Conservation (phyloP, 2,888 invertebrate genomes). For the Caenorhabditis plicata region DNA sequence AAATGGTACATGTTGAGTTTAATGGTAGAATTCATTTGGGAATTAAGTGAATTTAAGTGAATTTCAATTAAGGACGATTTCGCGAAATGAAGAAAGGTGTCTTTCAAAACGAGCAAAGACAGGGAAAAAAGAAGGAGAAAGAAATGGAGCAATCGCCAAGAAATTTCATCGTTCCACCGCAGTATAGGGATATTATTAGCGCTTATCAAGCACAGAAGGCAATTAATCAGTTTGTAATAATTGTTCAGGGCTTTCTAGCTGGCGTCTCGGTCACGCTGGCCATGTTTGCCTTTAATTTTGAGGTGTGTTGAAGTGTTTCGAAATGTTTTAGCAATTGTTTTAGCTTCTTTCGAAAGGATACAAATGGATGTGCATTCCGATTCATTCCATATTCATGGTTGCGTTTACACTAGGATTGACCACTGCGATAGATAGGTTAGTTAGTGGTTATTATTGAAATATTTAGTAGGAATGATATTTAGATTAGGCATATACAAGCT, state of each 20-base stretch:
- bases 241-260: conserved; percentile 45
- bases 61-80: conserved; percentile 14
- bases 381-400: conserved; percentile 35
- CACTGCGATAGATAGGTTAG: conserved; percentile 38
- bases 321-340: neutral
- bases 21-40: conserved; percentile 6
- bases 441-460: neutral
- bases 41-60: neutral
- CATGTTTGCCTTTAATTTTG: conserved; percentile 50
- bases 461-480: neutral
- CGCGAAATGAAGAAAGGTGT: conserved; percentile 22
- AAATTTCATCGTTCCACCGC: conserved; percentile 4
- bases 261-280: conserved; percentile 48
- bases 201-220: conserved; percentile 11
- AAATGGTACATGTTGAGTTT: conserved; percentile 18
- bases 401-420: conserved; percentile 32
- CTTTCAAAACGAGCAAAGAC: conserved; percentile 3
- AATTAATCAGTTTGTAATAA: conserved; percentile 13
- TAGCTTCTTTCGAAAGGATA: conserved; percentile 27
- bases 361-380: conserved; percentile 33
- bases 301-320: conserved; percentile 21
- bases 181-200: conserved; percentile 8
- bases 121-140: neutral
- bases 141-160: conserved; percentile 7
- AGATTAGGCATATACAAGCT: conserved; percentile 24